Evolutionary conservation across 2,113 vertebrate species (phyloP).

Genomic region (Scomber japonicus): DNA sequence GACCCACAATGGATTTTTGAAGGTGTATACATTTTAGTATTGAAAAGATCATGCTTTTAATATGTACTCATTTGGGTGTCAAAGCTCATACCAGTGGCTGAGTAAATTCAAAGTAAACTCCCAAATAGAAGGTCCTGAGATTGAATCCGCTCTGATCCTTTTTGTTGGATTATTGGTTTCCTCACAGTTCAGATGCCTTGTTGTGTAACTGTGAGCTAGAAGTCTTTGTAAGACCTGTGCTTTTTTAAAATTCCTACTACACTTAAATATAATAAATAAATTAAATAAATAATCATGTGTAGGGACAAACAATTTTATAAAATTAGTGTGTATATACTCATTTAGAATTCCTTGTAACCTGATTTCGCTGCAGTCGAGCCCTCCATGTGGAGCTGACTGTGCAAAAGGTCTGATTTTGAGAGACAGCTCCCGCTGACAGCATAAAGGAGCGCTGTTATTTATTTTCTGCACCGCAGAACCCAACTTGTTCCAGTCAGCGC

Average conservation of each 20-base stretch:
- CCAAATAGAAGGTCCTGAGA: not conserved
- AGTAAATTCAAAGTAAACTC: not conserved
- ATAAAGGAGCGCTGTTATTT: constrained; percentile 10
- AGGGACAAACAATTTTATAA: not conserved
- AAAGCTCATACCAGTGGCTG: not conserved
- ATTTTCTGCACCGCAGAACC: constrained; percentile 20
- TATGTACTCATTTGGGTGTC: not conserved
- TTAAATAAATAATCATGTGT: not conserved
- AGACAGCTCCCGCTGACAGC: constrained; percentile 32
- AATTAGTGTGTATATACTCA: constrained; percentile 5
- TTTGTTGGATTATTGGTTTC: not conserved
- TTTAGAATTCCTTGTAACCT: constrained; percentile 25
- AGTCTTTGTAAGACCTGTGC: not conserved
- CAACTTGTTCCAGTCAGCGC: constrained; percentile 28
- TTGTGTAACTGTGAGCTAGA: too few species aligned
- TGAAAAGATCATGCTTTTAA: not conserved
- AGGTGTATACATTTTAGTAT: not conserved
- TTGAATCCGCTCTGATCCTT: not conserved
- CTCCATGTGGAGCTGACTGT: constrained; percentile 29
- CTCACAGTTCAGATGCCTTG: too few species aligned
- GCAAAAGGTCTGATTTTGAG: constrained; percentile 34
- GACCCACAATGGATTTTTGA: not conserved
- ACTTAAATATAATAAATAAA: too few species aligned
- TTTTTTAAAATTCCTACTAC: not conserved
- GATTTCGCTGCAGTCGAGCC: constrained; percentile 8